These are phyloP conservation scores for Actinostola sp. DNA, from an alignment of 92 coral and sea anemone genomes.

Conservation along the genomic window DNA sequence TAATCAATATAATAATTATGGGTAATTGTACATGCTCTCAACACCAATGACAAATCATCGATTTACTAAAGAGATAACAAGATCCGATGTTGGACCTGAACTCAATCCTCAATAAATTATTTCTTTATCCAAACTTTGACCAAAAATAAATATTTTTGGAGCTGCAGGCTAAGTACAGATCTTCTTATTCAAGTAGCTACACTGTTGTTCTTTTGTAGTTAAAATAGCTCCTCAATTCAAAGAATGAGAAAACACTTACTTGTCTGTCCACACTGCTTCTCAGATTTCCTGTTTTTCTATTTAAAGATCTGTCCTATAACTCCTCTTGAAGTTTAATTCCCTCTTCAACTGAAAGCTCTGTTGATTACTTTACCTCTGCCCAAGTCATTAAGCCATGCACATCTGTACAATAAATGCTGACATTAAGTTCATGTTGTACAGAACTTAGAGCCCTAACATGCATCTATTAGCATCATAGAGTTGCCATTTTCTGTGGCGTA, in stretches of 20 bases:
- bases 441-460: background rate
- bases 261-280: constrained; percentile 10
- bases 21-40: constrained; percentile 2
- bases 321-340: no score
- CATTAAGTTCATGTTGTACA: background rate
- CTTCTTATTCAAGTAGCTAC: no score
- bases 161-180: no score
- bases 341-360: background rate
- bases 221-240: background rate
- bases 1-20: background rate
- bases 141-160: no score
- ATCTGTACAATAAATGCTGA: constrained; percentile 1
- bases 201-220: background rate
- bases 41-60: constrained; percentile 15
- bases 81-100: background rate
- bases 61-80: constrained; percentile 15
- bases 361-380: constrained; percentile 5
- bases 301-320: background rate
- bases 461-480: constrained; percentile 9
- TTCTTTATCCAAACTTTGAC: background rate
- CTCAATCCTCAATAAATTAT: background rate
- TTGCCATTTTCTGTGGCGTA: constrained; percentile 11
- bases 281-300: constrained; percentile 2
- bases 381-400: background rate
- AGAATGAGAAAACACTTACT: background rate